These are phyloP conservation scores for Syngnathus scovelli DNA, from an alignment of 2,113 vertebrate species.

Conservation along the genomic window DNA sequence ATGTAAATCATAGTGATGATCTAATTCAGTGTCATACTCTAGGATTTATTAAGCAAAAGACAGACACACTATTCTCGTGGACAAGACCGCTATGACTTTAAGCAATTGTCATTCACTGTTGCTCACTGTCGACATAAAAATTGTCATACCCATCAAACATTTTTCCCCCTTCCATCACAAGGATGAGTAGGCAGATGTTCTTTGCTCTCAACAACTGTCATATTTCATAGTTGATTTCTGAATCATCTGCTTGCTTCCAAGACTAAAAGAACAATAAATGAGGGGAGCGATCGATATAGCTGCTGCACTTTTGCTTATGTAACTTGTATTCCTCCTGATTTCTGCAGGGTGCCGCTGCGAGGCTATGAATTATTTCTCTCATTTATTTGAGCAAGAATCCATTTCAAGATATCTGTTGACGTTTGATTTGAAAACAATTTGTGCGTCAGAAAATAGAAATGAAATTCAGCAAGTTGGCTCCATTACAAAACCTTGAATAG, in stretches of 20 bases:
- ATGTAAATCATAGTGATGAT: background rate
- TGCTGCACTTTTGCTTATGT: background rate
- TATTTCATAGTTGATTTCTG: constrained; percentile 45
- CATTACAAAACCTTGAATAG: background rate
- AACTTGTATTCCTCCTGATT: background rate
- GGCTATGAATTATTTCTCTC: background rate
- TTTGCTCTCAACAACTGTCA: constrained; percentile 47
- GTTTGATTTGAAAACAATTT: background rate
- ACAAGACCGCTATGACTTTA: background rate
- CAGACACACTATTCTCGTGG: background rate
- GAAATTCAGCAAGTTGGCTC: background rate
- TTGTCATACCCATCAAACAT: constrained; percentile 28
- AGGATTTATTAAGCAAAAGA: background rate
- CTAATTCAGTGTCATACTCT: background rate
- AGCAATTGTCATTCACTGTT: background rate
- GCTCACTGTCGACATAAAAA: constrained; percentile 23
- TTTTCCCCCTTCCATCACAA: constrained; percentile 52
- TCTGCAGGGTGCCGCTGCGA: background rate
- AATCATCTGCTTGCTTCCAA: constrained; percentile 37
- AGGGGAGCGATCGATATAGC: constrained; percentile 1
- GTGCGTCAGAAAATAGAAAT: background rate
- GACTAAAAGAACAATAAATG: constrained; percentile 10
- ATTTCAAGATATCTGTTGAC: background rate
- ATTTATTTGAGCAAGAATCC: background rate
- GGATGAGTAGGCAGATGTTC: constrained; percentile 59